These are phyloP conservation scores for Natator depressus DNA, from an alignment of 2,113 vertebrate species.

Conservation along the genomic window DNA sequence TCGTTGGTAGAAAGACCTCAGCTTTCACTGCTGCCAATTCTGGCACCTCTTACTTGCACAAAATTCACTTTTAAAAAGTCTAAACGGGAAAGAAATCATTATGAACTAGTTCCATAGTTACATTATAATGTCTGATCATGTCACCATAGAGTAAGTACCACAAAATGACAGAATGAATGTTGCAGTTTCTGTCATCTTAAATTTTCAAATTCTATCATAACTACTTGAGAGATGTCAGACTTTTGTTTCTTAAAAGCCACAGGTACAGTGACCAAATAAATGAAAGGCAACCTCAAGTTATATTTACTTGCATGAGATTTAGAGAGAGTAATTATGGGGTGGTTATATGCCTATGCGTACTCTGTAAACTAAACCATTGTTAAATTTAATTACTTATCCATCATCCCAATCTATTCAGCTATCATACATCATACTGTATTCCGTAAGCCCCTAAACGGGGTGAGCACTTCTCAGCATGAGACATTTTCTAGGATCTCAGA, in stretches of 20 bases:
- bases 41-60: not conserved
- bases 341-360: not conserved
- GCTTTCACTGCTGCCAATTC: not conserved
- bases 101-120: not conserved
- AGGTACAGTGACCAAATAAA: not conserved
- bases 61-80: not conserved
- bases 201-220: not conserved
- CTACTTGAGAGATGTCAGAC: not conserved
- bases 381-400: not conserved
- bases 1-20: not conserved
- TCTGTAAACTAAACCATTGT: not conserved
- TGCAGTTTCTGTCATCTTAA: not conserved
- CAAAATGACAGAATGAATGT: not conserved
- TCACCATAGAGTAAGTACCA: too few relatives aligned
- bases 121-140: not conserved
- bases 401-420: not conserved
- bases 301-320: not conserved
- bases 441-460: not conserved
- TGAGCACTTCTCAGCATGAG: accelerated
- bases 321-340: not conserved
- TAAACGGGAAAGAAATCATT: not conserved
- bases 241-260: not conserved
- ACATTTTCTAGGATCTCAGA: not conserved
- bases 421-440: not conserved
- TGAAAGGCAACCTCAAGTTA: not conserved